These are phyloP conservation scores for Pseudorectes ferrugineus DNA, from an alignment of 2,113 vertebrate species.

Conservation along the genomic window DNA sequence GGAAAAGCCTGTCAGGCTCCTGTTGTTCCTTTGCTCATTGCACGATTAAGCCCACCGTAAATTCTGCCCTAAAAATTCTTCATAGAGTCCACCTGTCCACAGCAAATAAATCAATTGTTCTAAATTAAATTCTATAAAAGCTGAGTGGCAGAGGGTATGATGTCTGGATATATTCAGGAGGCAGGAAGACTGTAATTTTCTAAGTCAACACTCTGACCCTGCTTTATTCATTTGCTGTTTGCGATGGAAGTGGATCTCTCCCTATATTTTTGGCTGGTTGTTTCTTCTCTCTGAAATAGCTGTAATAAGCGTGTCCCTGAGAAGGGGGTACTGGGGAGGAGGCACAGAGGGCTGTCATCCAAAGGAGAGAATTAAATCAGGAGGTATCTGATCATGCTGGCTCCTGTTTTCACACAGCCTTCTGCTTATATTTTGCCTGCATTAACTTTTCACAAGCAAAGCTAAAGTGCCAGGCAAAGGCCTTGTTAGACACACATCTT, in stretches of 20 bases:
- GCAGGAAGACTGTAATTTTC: conserved; percentile 71
- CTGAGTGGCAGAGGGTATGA: conserved; percentile 49
- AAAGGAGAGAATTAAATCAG: conserved; percentile 62
- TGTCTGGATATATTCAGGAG: conserved; percentile 70
- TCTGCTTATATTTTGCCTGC: conserved; percentile 9
- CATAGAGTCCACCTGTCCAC: conserved; percentile 71
- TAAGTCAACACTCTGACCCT: conserved; percentile 72
- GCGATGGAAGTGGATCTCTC: conserved; percentile 57
- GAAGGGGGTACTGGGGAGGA: not conserved
- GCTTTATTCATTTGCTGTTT: conserved; percentile 52
- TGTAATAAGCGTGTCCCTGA: conserved; percentile 19
- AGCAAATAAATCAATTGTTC: conserved; percentile 74
- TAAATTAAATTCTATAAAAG: conserved; percentile 74
- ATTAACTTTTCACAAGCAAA: not conserved
- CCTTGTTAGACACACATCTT: conserved; percentile 34
- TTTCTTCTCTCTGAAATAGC: conserved; percentile 37
- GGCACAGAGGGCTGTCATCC: conserved; percentile 8
- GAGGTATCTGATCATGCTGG: conserved; percentile 30
- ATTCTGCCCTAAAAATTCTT: conserved; percentile 62
- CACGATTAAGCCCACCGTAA: conserved; percentile 44
- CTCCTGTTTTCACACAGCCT: conserved; percentile 28
- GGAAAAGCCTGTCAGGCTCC: not conserved
- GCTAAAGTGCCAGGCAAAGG: not conserved
- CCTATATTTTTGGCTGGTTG: conserved; percentile 9
- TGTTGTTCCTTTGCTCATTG: not conserved